Evolutionary conservation across 2,888 invertebrate genomes (phyloP).

Genomic region (Campoplex nolae): DNA sequence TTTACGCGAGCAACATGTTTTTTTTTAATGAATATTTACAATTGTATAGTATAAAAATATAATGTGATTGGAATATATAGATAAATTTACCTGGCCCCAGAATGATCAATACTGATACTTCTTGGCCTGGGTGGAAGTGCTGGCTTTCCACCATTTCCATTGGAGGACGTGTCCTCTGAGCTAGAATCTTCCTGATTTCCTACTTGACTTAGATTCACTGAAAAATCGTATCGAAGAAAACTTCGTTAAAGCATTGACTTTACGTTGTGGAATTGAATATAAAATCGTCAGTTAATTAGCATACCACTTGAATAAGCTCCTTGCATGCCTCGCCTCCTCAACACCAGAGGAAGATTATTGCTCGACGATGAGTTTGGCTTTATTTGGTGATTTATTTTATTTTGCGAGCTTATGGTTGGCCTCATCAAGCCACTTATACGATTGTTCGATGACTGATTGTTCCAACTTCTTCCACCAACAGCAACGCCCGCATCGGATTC

Average conservation of each 20-base stretch:
- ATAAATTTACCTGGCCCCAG: slow-evolving; percentile 75
- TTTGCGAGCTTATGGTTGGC: slow-evolving; percentile 93
- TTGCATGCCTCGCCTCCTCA: slow-evolving; percentile 87
- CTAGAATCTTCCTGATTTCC: slow-evolving; percentile 92
- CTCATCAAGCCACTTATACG: slow-evolving; percentile 88
- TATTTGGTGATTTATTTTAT: slow-evolving; percentile 87
- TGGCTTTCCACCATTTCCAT: slow-evolving; percentile 86
- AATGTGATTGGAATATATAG: not conserved
- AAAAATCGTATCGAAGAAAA: slow-evolving; percentile 63
- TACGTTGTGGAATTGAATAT: slow-evolving; percentile 13
- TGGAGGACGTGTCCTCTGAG: slow-evolving; percentile 88
- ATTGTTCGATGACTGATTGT: slow-evolving; percentile 79
- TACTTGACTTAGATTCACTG: slow-evolving; percentile 89
- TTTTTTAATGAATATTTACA: too few species aligned
- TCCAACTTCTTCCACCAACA: slow-evolving; percentile 80
- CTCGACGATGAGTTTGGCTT: slow-evolving; percentile 76
- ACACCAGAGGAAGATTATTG: slow-evolving; percentile 82
- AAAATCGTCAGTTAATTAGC: slow-evolving; percentile 66
- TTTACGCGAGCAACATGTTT: too few species aligned
- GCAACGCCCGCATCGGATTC: slow-evolving; percentile 88
- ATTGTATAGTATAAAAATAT: not conserved
- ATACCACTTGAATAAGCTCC: slow-evolving; percentile 90
- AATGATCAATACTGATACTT: slow-evolving; percentile 88
- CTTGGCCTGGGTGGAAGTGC: slow-evolving; percentile 88
- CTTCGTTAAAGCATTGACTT: slow-evolving; percentile 5